Conservation (phyloP, 2,888 invertebrate genomes). For the Heliconius ethilla region DNA sequence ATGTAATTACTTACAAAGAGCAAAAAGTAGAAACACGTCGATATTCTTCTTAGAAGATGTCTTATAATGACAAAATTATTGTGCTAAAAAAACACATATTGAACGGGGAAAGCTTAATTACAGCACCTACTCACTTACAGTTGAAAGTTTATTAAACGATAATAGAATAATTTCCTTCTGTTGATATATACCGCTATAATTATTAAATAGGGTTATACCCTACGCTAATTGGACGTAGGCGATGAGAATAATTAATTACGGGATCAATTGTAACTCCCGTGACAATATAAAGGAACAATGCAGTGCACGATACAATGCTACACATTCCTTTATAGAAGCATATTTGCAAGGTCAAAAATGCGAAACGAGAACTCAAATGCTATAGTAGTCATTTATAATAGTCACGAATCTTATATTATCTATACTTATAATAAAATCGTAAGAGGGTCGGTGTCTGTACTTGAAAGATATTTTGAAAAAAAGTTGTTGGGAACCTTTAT, state of each 20-base stretch:
- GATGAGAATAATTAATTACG: constrained; percentile 55
- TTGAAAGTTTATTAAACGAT: constrained; percentile 13
- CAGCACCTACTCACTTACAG: neutral
- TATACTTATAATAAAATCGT: no score
- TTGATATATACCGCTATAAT: constrained; percentile 39
- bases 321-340: constrained; percentile 41
- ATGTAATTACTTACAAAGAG: neutral
- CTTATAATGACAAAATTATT: constrained; percentile 20
- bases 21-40: neutral
- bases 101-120: constrained; percentile 17
- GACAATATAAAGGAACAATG: constrained; percentile 57
- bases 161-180: neutral
- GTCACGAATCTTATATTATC: constrained; percentile 52
- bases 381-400: constrained; percentile 41
- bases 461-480: no score
- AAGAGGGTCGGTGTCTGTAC: no score
- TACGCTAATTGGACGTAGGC: constrained; percentile 61
- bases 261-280: constrained; percentile 61
- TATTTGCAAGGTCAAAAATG: constrained; percentile 59
- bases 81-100: constrained; percentile 1
- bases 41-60: neutral
- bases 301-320: constrained; percentile 46
- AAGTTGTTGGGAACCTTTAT: no score
- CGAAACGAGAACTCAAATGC: constrained; percentile 39
- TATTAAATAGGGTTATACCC: constrained; percentile 47